Evolutionary conservation across 1,140 invertebrate genomes (phyloP), one percentile per base, ranked within the genome.

Genomic region (Drosophila dunni): DNA sequence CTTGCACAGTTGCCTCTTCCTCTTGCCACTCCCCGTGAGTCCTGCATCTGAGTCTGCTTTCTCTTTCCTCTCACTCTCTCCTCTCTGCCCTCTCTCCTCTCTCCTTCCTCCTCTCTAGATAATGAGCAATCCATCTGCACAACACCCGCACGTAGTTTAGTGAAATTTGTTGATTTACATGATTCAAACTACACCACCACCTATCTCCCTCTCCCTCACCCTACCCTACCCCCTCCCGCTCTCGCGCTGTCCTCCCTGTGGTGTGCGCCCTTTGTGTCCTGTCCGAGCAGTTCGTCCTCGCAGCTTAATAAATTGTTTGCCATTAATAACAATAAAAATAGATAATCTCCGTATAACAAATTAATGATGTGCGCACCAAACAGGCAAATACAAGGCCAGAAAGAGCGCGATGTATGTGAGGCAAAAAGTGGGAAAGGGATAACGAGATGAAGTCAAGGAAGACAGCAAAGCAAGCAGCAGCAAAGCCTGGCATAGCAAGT

Each of bases 291-390:
- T 50, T 57, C 45, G 58, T 75, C 38, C 46, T 76, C 56, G 65
- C 76, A 77, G 76, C 82, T 81, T 91, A 91, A 91, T 91, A 91
- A 91, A 91, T 91, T 90, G 90, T 91, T 90, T 78, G 75, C 82
- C 85, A 90, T 91, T 91, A 91, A 91, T 91, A 90, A 91, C 90
- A 91, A 91, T 90, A 91, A 91, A 91, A 91, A 90, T 91, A 91
- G 82, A 91, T 91, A 91, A 91, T 91, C 90, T 91, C 75, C 90
- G 90, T 91, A 84, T 90, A 91, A 91, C 90, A 91, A 91, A 90
- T 91, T 91, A 91, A 91, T 91, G 90, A 91, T 84, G 80, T 83
- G 78, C 80, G 61, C 74, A 58, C 64, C 48, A 66, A 62, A 58
- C 15, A 20, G 29, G 40, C 46, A 78, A 45, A 6, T 42, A 38